Base-by-base conservation (phyloP, 2,797 vertebrate genomes). In the Nannoperca obscura region DNA sequence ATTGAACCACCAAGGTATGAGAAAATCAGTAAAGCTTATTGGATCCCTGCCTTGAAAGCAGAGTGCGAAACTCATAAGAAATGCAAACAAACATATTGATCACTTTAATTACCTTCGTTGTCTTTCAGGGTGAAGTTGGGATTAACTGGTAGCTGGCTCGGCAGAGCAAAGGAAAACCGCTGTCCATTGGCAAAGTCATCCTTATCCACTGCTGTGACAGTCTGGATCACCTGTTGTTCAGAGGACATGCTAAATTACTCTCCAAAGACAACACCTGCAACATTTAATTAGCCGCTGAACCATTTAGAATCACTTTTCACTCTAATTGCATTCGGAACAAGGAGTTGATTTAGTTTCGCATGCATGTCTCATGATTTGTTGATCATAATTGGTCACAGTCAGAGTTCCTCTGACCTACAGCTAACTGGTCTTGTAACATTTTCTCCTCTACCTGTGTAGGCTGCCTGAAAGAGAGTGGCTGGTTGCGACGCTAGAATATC, bases 51-150 rank as follows among this genome's bases (percentile, higher is more conserved):
- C 78, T 73, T 1, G 17, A 1, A 71, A 85, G 76, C 74, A 13
- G 19, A 36, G 50, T 0, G 22, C 24, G 62, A 69, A 79, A 63
- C 86, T 86, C 88, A 87, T 86, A 83, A 86, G 71, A 74, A 90
- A 86, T 87, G 86, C 87, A 90, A 89, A 91, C 87, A 92, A 91
- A 84, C 65, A 88, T 38, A 84, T 83, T 24, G 82, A 89, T 80
- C 53, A 20, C 58, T 78, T 57, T 83, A 83, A 93, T 95, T 97
- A 99, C 98, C 98, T 98, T 97, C 97, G 81, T 99, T 99, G 93
- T 99, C 97, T 94, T 96, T 97, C 70, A 99, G 91, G 66, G 98
- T 98, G 93, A 99, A 99, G 95, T 99, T 99, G 88, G 97, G 98
- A 91, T 99, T 99, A 86, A 95, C 82, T 11, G 96, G 91, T 59